Conservation (phyloP, 2,113 vertebrate genomes). For the Varanus komodoensis region DNA sequence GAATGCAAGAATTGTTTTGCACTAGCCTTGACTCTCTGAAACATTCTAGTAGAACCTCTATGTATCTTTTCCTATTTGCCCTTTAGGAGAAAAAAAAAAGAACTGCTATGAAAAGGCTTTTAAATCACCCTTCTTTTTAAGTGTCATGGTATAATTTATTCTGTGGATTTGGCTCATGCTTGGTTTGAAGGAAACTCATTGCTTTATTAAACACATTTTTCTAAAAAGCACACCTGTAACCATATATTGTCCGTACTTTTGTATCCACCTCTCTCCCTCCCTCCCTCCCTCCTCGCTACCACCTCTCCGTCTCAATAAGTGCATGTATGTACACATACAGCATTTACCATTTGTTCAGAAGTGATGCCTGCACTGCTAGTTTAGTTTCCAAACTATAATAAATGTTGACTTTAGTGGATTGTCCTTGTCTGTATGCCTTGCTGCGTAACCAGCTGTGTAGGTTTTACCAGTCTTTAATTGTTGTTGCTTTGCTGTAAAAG, state of each 20-base stretch:
- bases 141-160: neutral
- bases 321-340: too few species aligned
- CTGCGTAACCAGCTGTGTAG: constrained; percentile 50
- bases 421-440: constrained; percentile 51
- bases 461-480: constrained; percentile 74
- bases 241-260: neutral
- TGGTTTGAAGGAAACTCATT: neutral
- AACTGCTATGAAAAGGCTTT: neutral
- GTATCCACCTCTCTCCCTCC: neutral
- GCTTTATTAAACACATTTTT: neutral
- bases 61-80: neutral
- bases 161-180: neutral
- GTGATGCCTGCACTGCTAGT: constrained; percentile 27
- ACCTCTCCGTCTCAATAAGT: neutral
- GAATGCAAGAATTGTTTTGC: neutral
- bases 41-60: neutral
- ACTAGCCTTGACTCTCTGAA: neutral
- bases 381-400: constrained; percentile 39
- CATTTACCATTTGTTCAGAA: neutral
- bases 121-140: neutral
- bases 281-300: neutral
- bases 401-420: constrained; percentile 62
- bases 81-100: neutral
- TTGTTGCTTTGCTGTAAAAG: constrained; percentile 76
- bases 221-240: neutral